phyloP scores from a whole-genome alignment of 1,140 invertebrate genomes.

The Thrips palmi region DNA sequence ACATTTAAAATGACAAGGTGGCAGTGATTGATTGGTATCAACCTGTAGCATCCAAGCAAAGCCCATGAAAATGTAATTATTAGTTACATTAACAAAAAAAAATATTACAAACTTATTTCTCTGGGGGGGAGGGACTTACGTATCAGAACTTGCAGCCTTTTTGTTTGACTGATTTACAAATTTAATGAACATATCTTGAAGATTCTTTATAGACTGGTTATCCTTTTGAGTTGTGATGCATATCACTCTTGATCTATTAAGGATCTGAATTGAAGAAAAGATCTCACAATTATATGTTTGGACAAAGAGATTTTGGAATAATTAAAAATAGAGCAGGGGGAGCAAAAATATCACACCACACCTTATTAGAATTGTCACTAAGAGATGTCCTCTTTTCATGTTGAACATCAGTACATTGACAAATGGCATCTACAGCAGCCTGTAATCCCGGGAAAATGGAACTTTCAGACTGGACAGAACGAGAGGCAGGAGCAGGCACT shows the following conservation, averaged over 20 bases:
- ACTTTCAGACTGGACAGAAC: constrained; percentile 29
- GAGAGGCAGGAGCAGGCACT: constrained; percentile 33
- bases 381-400: constrained; percentile 32
- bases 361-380: constrained; percentile 32
- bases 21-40: constrained; percentile 62
- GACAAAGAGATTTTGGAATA: constrained; percentile 1
- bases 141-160: constrained; percentile 36
- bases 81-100: constrained; percentile 13
- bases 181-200: constrained; percentile 70
- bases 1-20: constrained; percentile 79
- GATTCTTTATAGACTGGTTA: constrained; percentile 59
- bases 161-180: constrained; percentile 65
- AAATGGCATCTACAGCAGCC: constrained; percentile 70
- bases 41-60: constrained; percentile 28
- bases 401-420: constrained; percentile 61
- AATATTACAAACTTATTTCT: constrained; percentile 16
- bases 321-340: constrained; percentile 5
- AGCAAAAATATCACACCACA: constrained; percentile 4
- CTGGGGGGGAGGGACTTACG: no score
- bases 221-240: constrained; percentile 74
- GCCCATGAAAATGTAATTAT: constrained; percentile 7
- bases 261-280: constrained; percentile 19
- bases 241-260: constrained; percentile 65
- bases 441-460: constrained; percentile 67
- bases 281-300: background rate